Percentiles rank a stretch among this genome's conserved stretches.
Conservation (phyloP, 2,797 vertebrate genomes). For the Clarias platycephalus region DNA sequence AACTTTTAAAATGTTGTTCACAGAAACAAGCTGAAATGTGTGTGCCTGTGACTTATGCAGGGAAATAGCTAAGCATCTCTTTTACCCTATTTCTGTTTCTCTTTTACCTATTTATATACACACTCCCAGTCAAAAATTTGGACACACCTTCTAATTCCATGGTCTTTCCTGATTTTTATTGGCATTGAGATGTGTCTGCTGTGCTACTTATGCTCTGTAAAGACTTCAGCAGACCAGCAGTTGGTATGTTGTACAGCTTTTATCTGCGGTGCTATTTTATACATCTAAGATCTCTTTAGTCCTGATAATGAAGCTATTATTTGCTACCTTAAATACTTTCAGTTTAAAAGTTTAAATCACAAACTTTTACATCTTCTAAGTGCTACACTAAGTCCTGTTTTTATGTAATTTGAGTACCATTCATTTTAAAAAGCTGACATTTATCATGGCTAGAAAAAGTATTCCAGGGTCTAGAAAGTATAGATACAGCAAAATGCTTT, state of each 20-base stretch:
- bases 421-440: neutral
- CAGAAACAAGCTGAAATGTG: conserved; percentile 50
- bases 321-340: neutral
- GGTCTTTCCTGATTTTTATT: too few relatives aligned
- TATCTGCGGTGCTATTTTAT: too few relatives aligned
- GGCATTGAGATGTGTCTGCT: too few relatives aligned
- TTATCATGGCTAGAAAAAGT: conserved; percentile 73
- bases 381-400: neutral
- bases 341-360: neutral
- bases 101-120: neutral
- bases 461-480: conserved; percentile 65
- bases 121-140: too few relatives aligned
- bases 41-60: neutral
- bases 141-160: too few relatives aligned
- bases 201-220: too few relatives aligned
- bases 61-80: neutral
- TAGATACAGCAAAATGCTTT: conserved; percentile 61
- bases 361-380: neutral
- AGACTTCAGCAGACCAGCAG: too few relatives aligned
- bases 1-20: conserved; percentile 67
- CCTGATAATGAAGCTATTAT: neutral
- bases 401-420: neutral
- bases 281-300: neutral
- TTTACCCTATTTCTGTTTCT: neutral
- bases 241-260: too few relatives aligned